Conservation (phyloP, 2,113 vertebrate species). For the Ictalurus furcatus region DNA sequence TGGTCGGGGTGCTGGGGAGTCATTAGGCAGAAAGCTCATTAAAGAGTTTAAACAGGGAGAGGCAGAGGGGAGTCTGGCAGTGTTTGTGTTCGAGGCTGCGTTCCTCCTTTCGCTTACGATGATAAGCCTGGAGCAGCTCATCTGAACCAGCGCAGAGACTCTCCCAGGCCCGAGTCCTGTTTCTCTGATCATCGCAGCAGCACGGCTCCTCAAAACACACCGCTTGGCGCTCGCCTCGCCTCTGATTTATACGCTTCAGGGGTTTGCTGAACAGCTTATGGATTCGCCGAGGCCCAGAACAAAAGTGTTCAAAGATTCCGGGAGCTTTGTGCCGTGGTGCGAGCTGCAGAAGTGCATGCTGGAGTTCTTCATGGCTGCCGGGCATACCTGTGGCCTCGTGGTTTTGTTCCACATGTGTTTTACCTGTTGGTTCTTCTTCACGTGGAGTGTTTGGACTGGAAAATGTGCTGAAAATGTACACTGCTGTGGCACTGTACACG, state of each 20-base stretch:
- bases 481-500: background rate
- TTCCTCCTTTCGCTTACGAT: slow-evolving; percentile 35
- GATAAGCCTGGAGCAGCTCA: slow-evolving; percentile 43
- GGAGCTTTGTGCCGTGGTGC: background rate
- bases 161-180: background rate
- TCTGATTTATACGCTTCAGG: slow-evolving; percentile 45
- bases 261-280: slow-evolving; percentile 16
- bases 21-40: slow-evolving; percentile 52
- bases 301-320: background rate
- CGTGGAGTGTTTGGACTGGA: background rate
- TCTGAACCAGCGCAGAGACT: slow-evolving; percentile 14
- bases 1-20: slow-evolving; percentile 38
- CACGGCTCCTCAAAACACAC: slow-evolving; percentile 40
- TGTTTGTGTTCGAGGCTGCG: slow-evolving; percentile 28
- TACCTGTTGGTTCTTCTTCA: background rate
- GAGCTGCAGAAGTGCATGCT: background rate
- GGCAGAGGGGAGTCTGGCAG: slow-evolving; percentile 41
- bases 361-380: slow-evolving; percentile 1
- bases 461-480: background rate
- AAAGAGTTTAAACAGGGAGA: slow-evolving; percentile 47
- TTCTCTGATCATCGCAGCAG: slow-evolving; percentile 49
- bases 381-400: background rate
- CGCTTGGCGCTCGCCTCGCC: slow-evolving; percentile 33
- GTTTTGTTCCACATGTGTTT: slow-evolving; percentile 6
- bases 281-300: slow-evolving; percentile 7